phyloP scores from a whole-genome alignment of 1,140 invertebrate genomes.

The Amphibalanus amphitrite region DNA sequence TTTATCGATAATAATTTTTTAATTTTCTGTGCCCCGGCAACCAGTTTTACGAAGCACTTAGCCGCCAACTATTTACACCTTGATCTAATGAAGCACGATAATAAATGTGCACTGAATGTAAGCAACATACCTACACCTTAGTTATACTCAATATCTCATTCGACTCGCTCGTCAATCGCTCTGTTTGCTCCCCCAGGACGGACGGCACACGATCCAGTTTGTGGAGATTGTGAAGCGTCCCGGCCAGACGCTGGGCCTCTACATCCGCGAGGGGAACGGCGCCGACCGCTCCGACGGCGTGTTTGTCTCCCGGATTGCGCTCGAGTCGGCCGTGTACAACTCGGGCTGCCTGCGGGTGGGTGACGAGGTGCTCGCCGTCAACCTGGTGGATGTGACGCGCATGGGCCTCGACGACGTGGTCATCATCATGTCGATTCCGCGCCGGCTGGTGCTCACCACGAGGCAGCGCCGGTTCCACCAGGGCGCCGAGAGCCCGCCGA shows the following conservation, averaged over 20 bases:
- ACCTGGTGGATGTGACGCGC: slow-evolving; percentile 87
- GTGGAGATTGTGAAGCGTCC: slow-evolving; percentile 98
- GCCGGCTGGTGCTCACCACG: slow-evolving; percentile 80
- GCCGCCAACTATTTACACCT: no score
- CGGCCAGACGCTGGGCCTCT: slow-evolving; percentile 92
- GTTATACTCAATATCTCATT: no score
- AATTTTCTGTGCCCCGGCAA: no score
- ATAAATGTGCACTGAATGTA: no score
- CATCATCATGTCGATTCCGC: slow-evolving; percentile 96
- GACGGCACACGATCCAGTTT: slow-evolving; percentile 68
- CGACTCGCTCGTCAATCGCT: no score
- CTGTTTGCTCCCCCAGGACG: no score
- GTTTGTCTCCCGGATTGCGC: slow-evolving; percentile 93
- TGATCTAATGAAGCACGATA: no score
- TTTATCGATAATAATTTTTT: no score
- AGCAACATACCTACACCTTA: no score
- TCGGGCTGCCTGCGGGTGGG: slow-evolving; percentile 87
- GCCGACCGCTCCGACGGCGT: slow-evolving; percentile 83
- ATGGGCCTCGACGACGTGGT: slow-evolving; percentile 98
- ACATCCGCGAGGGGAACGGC: slow-evolving; percentile 93
- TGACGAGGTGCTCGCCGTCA: slow-evolving; percentile 97
- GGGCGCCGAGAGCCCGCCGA: slow-evolving; percentile 31
- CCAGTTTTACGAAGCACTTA: no score
- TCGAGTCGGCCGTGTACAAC: slow-evolving; percentile 90
- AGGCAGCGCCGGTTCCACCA: slow-evolving; percentile 27